Base-by-base conservation (phyloP, 2,888 invertebrate species). In the Spisula subtruncata region DNA sequence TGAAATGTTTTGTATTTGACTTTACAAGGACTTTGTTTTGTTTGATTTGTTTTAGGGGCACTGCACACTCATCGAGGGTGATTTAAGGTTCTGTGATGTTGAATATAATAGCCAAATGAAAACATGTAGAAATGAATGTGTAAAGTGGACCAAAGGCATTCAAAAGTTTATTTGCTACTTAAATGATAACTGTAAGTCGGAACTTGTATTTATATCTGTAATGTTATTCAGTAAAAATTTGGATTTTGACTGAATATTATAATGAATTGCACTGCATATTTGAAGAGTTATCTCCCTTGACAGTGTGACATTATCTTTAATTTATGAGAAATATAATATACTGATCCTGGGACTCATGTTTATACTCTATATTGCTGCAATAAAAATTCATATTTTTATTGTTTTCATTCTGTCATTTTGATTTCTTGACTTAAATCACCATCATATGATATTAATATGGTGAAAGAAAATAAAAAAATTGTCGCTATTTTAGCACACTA, bases 321-420 rank as follows among this genome's bases (percentile, higher is more conserved):
- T n/a, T n/a, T n/a, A n/a, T n/a, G n/a, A 8, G 8, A 48, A 48
- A 48, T 48, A 48, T 48, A 5, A 8, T 12, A 48, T n/a, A n/a
- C 20, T n/a, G 18, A n/a, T 60, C 18, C 5, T n/a, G 18, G 18
- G 60, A 60, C 5, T n/a, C 60, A 60, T n/a, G n/a, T n/a, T n/a
- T n/a, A n/a, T 8, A 48, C 48, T 48, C n/a, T 60, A 60, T 60
- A 60, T 60, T 60, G n/a, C 60, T 60, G 60, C 20, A 6, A 60
- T 60, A 60, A 60, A n/a, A 60, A n/a, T 60, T 60, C n/a, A 60
- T 60, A 60, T n/a, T 60, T 60, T 60, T 60, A 60, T n/a, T 60
- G 8, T 60, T n/a, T n/a, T n/a, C n/a, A n/a, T 2, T n/a, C 60
- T n/a, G 18, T 60, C 14, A 60, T 60, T 60, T 12, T 56, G 14